Conservation (phyloP, 2,888 invertebrate species). For the Eulithis prunata region DNA sequence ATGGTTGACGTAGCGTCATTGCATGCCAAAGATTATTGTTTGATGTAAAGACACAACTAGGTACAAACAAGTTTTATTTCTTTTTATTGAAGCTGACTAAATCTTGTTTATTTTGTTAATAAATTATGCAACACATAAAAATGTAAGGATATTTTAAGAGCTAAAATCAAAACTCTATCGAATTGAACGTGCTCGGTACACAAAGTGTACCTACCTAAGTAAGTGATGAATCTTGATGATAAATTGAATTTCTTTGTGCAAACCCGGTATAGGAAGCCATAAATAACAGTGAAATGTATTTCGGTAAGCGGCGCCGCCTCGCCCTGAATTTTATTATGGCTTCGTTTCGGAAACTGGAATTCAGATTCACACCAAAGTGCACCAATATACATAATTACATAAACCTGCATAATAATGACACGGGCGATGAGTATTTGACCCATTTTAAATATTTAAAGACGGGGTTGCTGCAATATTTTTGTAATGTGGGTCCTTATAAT, state of each 20-base stretch:
- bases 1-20: background rate
- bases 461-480: no score
- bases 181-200: background rate
- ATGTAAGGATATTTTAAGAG: background rate
- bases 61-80: slow-evolving; percentile 10
- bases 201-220: slow-evolving; percentile 6
- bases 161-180: background rate
- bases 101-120: background rate
- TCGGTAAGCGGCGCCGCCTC: slow-evolving; percentile 46
- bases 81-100: background rate
- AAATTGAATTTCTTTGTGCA: slow-evolving; percentile 29
- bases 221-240: slow-evolving; percentile 28
- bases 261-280: slow-evolving; percentile 45
- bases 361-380: slow-evolving; percentile 29
- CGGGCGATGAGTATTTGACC: background rate
- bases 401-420: background rate
- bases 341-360: slow-evolving; percentile 52
- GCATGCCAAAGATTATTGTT: slow-evolving; percentile 3
- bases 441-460: no score
- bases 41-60: background rate
- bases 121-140: slow-evolving; percentile 10
- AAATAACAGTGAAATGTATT: slow-evolving; percentile 48
- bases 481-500: no score
- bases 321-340: slow-evolving; percentile 50
- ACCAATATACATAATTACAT: slow-evolving; percentile 9